These are phyloP conservation scores for Cosmia pyralina DNA, from an alignment of 2,888 invertebrate species.

Conservation along the genomic window DNA sequence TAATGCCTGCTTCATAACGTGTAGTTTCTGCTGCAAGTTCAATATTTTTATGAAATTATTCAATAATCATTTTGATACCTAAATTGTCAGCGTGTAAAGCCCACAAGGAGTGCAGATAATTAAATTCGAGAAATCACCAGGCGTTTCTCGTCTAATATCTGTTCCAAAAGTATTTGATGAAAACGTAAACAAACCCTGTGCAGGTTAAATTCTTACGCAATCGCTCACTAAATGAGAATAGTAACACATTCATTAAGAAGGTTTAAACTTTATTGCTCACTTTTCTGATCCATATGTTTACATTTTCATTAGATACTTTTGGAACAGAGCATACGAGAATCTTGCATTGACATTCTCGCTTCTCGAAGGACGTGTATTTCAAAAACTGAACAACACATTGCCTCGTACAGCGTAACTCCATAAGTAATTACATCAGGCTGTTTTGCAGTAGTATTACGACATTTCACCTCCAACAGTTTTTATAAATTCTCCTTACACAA, in stretches of 20 bases:
- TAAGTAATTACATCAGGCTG: neutral
- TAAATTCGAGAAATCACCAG: neutral
- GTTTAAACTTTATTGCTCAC: too few relatives aligned
- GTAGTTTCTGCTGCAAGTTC: neutral
- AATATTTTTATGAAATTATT: neutral
- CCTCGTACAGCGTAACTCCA: neutral
- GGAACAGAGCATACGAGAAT: neutral
- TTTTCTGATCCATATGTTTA: too few relatives aligned
- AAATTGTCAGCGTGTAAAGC: neutral
- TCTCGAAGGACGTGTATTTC: neutral
- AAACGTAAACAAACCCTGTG: too few relatives aligned
- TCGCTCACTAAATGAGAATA: too few relatives aligned
- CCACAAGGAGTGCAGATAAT: neutral
- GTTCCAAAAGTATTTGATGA: too few relatives aligned
- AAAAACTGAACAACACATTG: neutral
- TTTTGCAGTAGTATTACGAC: neutral
- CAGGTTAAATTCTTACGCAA: too few relatives aligned
- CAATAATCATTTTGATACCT: neutral
- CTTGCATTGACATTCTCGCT: too few relatives aligned
- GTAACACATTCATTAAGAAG: too few relatives aligned
- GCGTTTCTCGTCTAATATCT: too few relatives aligned
- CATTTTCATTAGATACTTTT: too few relatives aligned
- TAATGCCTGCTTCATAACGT: neutral
- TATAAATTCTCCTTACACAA: neutral
- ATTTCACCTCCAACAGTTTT: conserved; percentile 12